Evolutionary conservation across 2,797 vertebrate genomes (phyloP).

Genomic region (Tangara arthus): DNA sequence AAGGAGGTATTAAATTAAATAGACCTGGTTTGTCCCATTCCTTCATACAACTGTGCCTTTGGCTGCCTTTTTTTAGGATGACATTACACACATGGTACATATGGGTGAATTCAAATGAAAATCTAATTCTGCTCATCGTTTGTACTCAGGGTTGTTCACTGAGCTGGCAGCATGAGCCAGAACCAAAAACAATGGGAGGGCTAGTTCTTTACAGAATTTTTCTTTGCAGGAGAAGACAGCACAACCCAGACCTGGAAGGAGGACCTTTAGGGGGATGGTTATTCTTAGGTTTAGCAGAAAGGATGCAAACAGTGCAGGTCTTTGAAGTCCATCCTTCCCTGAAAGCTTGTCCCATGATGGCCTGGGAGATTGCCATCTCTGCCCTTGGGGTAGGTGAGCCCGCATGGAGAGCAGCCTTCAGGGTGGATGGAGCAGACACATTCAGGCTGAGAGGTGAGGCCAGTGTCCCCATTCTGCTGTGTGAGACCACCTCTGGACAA

Average conservation of each 20-base stretch:
- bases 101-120: not conserved
- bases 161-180: not conserved
- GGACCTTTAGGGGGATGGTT: not conserved
- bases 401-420: not conserved
- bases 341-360: not conserved
- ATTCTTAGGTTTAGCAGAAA: not conserved
- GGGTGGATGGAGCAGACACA: not conserved
- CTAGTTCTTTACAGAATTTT: not conserved
- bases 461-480: not conserved
- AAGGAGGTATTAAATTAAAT: not conserved
- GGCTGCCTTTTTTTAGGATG: not conserved
- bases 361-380: not conserved
- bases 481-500: not conserved
- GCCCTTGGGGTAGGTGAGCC: not conserved
- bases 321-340: not conserved
- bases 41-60: not conserved
- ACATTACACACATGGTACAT: not conserved
- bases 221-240: not conserved
- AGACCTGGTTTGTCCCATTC: not conserved
- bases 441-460: not conserved
- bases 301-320: not conserved
- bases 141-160: not conserved
- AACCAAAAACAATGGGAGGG: not conserved
- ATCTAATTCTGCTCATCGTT: not conserved
- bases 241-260: not conserved